Evolutionary conservation across 2,888 invertebrate species (phyloP), one percentile per base, ranked within the genome.

Genomic region (Zaprionus bogoriensis): DNA sequence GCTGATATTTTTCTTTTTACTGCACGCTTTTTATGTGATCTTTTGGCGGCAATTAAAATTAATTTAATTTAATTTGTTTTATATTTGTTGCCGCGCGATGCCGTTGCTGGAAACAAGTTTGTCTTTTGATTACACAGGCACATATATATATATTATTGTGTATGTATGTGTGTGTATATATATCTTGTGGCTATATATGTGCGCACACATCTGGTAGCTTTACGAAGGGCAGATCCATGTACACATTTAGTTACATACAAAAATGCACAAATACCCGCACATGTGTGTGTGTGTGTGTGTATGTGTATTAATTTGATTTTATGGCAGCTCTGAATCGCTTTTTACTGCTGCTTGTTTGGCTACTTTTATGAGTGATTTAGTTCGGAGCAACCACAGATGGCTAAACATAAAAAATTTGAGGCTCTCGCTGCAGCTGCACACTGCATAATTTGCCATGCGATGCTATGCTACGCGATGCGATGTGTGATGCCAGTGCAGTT

Each of bases 31-130:
- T 80, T 75, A 83, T 83, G 79, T 76, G 84, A 77, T 80, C 67
- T 80, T 80, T 69, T 73, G 77, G 83, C 66, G 67, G 83, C 81
- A 83, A 80, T 80, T 80, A 83, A 80, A 80, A 77, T 81, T 58
- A 84, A 78, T 84, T 80, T 78, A 81, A 80, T 80, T 84, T 79
- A 83, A 80, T 77, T 79, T 83, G 80, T 72, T 75, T 80, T 75
- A 78, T 74, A 81, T 76, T 64, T 67, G 66, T 83, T 60, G 47
- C 63, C 32, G 17, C 22, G 45, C 64, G 73, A 19, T 55, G 71
- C 48, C 55, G 76, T 52, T 63, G 74, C 48, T 55, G 50, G 58
- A 75, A 78, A 81, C 78, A 76, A 71, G 79, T 78, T 76, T 78
- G 59, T 64, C 58, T 73, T 74, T 74, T 72, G 65, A 78, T 80